Evolutionary conservation across 2,888 invertebrate genomes (phyloP), one percentile per base, ranked within the genome.

Genomic region (Anarsia innoxiella): DNA sequence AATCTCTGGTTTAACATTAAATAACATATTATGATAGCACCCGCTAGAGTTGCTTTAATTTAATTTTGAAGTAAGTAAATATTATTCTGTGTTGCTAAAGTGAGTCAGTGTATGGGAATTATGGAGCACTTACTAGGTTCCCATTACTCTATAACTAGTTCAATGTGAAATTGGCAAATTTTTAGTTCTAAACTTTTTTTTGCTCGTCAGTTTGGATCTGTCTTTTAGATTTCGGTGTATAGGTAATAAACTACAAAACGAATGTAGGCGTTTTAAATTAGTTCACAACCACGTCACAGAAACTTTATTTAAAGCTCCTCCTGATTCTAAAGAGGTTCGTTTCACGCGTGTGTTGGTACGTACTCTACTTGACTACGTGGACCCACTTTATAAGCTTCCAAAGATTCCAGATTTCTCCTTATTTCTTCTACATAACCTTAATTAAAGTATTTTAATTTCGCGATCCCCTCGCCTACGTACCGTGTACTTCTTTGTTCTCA

Each of bases 401-500:
- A 67, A 62, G 53, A 66, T 65, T 67, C 59, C 49, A 51, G 52
- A 46, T 51, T 57, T 65, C 48, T 47, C 48, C 50, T 58, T 52
- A 56, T 56, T 42, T 61, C 56, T 55, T 61, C 48, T 51, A 59
- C 59, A 51, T 52, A 54, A 57, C 56, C 54, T 65, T 73, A 72
- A 73, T 72, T 75, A 70, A 71, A 71, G 58, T 63, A 67, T 74
- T 67, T 62, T 63, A 64, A 68, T 68, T 60, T 66, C 44, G 39
- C 48, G 44, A 58, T 56, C 56, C 49, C 53, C 47, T 47, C 49
- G 45, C 57, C 53, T 53, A n/a, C 44, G 46, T 52, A 51, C 52
- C 44, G 47, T 55, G 61, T 56, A 63, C 66, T 64, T 68, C 57
- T 69, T 67, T 66, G 59, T 71, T 62, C 55, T 59, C 58, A 57